Conservation (phyloP, 1,140 invertebrate genomes). For the Ceratina japonica region DNA sequence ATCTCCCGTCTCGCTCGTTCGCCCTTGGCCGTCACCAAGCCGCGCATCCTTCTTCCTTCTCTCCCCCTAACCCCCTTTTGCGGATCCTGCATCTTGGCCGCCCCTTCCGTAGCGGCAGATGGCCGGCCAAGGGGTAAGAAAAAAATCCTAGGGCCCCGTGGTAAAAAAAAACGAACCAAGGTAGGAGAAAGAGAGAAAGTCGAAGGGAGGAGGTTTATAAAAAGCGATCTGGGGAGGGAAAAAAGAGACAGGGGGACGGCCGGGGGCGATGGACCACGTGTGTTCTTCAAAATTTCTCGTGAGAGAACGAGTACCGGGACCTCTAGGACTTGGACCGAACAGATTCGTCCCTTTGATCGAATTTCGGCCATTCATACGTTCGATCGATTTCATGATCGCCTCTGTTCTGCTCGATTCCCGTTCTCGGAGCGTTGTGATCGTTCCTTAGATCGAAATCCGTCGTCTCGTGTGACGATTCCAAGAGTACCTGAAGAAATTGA, state of each 20-base stretch:
- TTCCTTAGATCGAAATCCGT: slow-evolving; percentile 57
- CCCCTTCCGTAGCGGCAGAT: slow-evolving; percentile 78
- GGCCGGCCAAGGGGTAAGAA: slow-evolving; percentile 79
- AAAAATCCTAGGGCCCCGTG: slow-evolving; percentile 65
- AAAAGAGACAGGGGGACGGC: slow-evolving; percentile 60
- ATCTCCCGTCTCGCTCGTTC: slow-evolving; percentile 40
- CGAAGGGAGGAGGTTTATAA: slow-evolving; percentile 72
- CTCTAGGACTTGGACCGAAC: slow-evolving; percentile 34
- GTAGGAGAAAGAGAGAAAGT: slow-evolving; percentile 62
- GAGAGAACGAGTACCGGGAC: slow-evolving; percentile 44
- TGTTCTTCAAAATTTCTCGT: slow-evolving; percentile 70
- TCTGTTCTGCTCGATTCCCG: slow-evolving; percentile 60
- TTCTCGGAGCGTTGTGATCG: slow-evolving; percentile 31
- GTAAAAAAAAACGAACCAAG: slow-evolving; percentile 69
- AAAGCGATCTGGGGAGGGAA: slow-evolving; percentile 77
- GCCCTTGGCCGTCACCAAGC: slow-evolving; percentile 26
- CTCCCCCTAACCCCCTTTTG: slow-evolving; percentile 42
- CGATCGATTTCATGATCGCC: slow-evolving; percentile 61
- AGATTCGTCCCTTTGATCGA: slow-evolving; percentile 68
- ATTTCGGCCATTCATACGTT: slow-evolving; percentile 74
- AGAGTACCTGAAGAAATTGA: slow-evolving; percentile 53
- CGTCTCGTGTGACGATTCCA: slow-evolving; percentile 54
- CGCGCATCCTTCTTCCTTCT: slow-evolving; percentile 61
- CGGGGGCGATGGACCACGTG: slow-evolving; percentile 72
- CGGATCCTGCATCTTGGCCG: slow-evolving; percentile 71